These are phyloP conservation scores for Orbicella faveolata DNA, from an alignment of 64 coral and sea anemone species.

Conservation along the genomic window DNA sequence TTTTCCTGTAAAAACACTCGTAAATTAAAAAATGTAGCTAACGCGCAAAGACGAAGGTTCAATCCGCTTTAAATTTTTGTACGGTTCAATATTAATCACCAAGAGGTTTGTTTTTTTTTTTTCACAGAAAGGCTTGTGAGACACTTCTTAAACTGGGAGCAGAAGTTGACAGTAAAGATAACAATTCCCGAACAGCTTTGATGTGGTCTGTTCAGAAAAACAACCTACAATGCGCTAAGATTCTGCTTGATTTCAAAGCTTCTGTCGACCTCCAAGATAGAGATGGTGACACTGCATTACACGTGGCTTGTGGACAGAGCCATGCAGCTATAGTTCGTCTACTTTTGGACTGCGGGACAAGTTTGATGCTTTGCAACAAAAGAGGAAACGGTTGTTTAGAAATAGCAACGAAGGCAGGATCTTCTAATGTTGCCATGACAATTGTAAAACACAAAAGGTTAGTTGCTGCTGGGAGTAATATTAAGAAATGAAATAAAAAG, in stretches of 20 bases:
- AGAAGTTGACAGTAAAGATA: conserved; percentile 68
- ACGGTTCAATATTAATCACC: too few species aligned
- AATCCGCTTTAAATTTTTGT: too few species aligned
- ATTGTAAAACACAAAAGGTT: conserved; percentile 65
- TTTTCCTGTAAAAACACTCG: too few species aligned
- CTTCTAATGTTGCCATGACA: conserved; percentile 44
- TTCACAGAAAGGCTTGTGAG: conserved; percentile 60
- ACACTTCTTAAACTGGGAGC: conserved; percentile 56
- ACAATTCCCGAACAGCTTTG: conserved; percentile 70
- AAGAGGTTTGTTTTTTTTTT: background rate
- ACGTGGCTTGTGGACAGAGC: conserved; percentile 47
- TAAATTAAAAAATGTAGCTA: too few species aligned
- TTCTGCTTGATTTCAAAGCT: conserved; percentile 57
- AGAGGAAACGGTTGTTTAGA: conserved; percentile 35
- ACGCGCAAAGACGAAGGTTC: too few species aligned
- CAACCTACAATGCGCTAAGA: conserved; percentile 27
- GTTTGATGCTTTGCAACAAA: conserved; percentile 45
- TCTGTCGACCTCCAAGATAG: conserved; percentile 42
- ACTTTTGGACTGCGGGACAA: conserved; percentile 56
- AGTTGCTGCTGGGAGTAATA: background rate
- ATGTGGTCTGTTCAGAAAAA: conserved; percentile 65
- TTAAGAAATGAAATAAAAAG: background rate
- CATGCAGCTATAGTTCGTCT: conserved; percentile 39
- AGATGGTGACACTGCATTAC: conserved; percentile 38
- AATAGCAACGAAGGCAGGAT: conserved; percentile 48